These are phyloP conservation scores for Drosophila seclusa DNA, from an alignment of 2,888 invertebrate species.

Conservation along the genomic window DNA sequence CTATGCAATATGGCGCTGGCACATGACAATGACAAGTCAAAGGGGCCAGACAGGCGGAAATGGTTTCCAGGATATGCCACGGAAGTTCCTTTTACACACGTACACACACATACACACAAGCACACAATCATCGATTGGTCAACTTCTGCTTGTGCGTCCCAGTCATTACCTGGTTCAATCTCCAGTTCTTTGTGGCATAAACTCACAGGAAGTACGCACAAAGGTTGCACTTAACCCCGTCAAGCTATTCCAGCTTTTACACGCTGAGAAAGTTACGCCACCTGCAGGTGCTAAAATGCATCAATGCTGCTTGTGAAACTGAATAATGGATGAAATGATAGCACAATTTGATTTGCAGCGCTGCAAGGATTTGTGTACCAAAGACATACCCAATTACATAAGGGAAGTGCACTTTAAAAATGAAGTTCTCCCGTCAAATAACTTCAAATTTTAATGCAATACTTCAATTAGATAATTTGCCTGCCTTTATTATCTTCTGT, in stretches of 20 bases:
- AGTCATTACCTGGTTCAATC: slow-evolving; percentile 3
- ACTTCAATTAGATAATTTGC: no score
- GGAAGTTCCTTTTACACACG: slow-evolving; percentile 62
- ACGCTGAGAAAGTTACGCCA: slow-evolving; percentile 21
- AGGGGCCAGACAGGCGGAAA: slow-evolving; percentile 53
- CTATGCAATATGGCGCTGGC: slow-evolving; percentile 34
- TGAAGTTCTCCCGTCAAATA: neutral
- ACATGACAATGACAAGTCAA: slow-evolving; percentile 70
- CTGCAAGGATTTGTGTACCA: neutral
- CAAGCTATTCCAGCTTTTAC: slow-evolving; percentile 15
- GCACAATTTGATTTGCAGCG: neutral
- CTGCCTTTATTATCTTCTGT: no score
- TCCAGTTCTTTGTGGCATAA: slow-evolving; percentile 32
- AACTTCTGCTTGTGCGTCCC: slow-evolving; percentile 54
- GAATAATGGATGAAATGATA: neutral
- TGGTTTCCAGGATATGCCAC: slow-evolving; percentile 57
- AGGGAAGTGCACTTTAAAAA: neutral
- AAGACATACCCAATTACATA: neutral
- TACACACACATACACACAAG: slow-evolving; percentile 9
- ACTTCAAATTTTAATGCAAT: neutral
- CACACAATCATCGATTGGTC: slow-evolving; percentile 55
- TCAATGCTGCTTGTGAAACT: neutral
- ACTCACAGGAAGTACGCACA: slow-evolving; percentile 63
- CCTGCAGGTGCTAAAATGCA: neutral
- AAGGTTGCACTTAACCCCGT: slow-evolving; percentile 57